Base-by-base conservation (phyloP, 2,888 invertebrate genomes). In the Drosophila cognata region DNA sequence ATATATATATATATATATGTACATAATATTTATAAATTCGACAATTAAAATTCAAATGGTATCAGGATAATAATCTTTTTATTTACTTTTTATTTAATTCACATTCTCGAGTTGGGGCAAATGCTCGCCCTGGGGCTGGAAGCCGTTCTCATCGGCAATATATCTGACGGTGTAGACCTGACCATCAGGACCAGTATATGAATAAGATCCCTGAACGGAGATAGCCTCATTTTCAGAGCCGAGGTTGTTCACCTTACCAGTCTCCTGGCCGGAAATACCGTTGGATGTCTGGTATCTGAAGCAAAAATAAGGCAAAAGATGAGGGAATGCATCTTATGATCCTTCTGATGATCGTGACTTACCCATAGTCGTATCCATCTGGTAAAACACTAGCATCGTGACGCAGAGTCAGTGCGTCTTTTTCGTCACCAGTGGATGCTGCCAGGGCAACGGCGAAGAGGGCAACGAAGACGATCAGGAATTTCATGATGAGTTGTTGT, bases 61-160 rank as follows among this genome's bases (percentile, higher is more conserved):
- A 21, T 21, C 21, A 21, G 21, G 21, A 21, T 21, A 21, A 21
- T 21, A 21, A 21, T 1, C 21, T 21, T 21, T 21, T 21, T 21
- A 21, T 21, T 21, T 21, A 21, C 21, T 21, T 21, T 21, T 21
- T 21, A 21, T 21, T 21, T 21, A 21, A 21, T 21, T 21, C 21
- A 21, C 21, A 21, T 21, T 21, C 21, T 21, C 0, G 21, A 21
- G 21, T 21, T 21, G 21, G 53, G 91, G 92, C 56, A 92, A 69
- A 86, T 92, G 90, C 10, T 77, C 88, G 31, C 91, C 92, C 67
- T 81, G 57, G 18, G 94, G 94, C 87, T 94, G 94, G 92, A 93
- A 94, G 78, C 94, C 94, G 77, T 94, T 94, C 83, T 94, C 94
- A 84, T 94, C 91, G 41, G 91, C 92, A 5, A 82, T 18, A 35